phyloP scores from a whole-genome alignment of 2,888 invertebrate species.

The Drosophila helvetica region DNA sequence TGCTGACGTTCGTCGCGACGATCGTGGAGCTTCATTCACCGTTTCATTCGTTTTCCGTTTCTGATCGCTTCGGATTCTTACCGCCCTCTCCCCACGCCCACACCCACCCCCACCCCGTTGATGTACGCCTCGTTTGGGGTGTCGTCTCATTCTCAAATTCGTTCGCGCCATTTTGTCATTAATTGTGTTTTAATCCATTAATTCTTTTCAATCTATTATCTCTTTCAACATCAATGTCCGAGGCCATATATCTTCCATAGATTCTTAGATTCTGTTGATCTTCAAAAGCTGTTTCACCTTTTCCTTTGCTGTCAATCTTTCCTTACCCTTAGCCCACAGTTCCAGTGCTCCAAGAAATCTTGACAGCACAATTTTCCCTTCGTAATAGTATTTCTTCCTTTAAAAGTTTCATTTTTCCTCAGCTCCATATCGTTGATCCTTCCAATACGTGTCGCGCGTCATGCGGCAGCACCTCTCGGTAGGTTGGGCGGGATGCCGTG shows the following conservation, averaged over 20 bases:
- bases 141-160: not conserved
- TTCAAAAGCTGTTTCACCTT: not conserved
- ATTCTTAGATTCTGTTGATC: not conserved
- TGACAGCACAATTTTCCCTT: too few relatives aligned
- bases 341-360: not conserved
- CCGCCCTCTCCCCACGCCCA: not conserved
- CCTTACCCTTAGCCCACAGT: not conserved
- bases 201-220: not conserved
- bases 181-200: not conserved
- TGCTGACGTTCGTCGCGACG: constrained; percentile 21
- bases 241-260: not conserved
- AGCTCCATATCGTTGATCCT: too few relatives aligned
- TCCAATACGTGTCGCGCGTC: too few relatives aligned
- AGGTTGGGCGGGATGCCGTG: too few relatives aligned
- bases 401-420: too few relatives aligned
- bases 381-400: too few relatives aligned
- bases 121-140: not conserved
- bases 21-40: not conserved
- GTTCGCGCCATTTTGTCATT: not conserved
- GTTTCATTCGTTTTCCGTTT: not conserved
- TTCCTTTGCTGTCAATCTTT: too few relatives aligned
- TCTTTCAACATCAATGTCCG: not conserved
- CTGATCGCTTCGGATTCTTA: not conserved
- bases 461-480: too few relatives aligned
- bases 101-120: too few relatives aligned